Evolutionary conservation across 1,140 invertebrate genomes (phyloP), one percentile per base, ranked within the genome.

Genomic region (Liolophura sinensis): DNA sequence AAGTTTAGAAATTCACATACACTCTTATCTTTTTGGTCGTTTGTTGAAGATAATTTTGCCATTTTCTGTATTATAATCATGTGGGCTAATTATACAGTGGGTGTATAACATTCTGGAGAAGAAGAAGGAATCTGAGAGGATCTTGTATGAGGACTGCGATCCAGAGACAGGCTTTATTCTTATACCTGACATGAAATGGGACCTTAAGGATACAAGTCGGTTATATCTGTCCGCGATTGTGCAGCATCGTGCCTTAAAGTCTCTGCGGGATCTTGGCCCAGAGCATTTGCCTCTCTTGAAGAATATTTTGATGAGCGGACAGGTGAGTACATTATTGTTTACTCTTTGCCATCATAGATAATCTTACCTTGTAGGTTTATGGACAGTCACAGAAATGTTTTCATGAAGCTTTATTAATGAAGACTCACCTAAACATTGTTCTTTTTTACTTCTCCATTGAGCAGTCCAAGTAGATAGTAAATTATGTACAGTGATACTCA

Each of bases 61-160:
- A 62, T 68, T 9, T 46, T 25, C 55, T 25, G 4, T 15, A 40
- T 67, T 15, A 25, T 25, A n/a, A 58, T n/a, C 14, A 16, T 58
- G 18, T 27, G 62, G 31, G 31, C 9, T 5, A 40, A 58, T 52
- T 70, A 88, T 91, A 60, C 82, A 97, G 92, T 99, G 96, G 97
- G 91, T 99, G 0, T 93, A 95, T 79, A 99, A 99, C 83, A 95
- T 98, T 70, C 81, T 99, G 14, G 91, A 95, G 51, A 93, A 96
- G 71, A 93, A 92, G 79, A 90, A 90, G 64, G 96, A 99, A 88
- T 84, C 86, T 6, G 96, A 98, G 31, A 88, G 92, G 71, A 91
- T 99, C 57, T 86, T 97, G 7, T 92, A 87, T 79, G 92, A 97
- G 82, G 94, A 97, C 84, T 72, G 85, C 14, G 90, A 96, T 85